phyloP scores from a whole-genome alignment of 2,113 vertebrate genomes.

The Rattus rattus region DNA sequence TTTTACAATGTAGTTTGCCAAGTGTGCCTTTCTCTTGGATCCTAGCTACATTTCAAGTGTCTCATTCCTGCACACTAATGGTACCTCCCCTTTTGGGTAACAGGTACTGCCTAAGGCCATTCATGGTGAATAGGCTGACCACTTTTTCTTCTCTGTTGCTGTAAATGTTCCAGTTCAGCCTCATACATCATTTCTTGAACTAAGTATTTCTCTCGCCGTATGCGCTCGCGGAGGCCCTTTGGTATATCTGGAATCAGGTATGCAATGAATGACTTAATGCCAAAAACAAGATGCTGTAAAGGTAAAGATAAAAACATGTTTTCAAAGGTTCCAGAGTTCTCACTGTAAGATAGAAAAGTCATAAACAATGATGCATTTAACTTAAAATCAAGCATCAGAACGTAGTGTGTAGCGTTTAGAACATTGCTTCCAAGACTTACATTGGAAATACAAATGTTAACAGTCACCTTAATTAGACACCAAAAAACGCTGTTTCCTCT shows the following conservation, averaged over 20 bases:
- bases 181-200: conserved; percentile 93
- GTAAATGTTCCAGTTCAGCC: conserved; percentile 96
- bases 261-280: conserved; percentile 92
- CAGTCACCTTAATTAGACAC: background rate
- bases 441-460: background rate
- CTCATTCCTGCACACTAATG: background rate
- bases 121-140: conserved; percentile 97
- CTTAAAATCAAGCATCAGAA: conserved; percentile 2
- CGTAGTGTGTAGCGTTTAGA: background rate
- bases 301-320: conserved; percentile 61
- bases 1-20: background rate
- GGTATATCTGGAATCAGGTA: conserved; percentile 92
- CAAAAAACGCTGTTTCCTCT: background rate
- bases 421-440: background rate
- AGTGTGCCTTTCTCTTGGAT: background rate
- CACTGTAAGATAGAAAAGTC: background rate
- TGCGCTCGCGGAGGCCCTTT: conserved; percentile 90
- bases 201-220: conserved; percentile 91
- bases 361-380: background rate
- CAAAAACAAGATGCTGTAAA: conserved; percentile 90
- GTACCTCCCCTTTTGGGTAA: conserved; percentile 30
- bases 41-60: conserved; percentile 7
- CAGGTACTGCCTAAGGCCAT: conserved; percentile 93
- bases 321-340: conserved; percentile 50
- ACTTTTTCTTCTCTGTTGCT: conserved; percentile 95